Evolutionary conservation across 2,888 invertebrate species (phyloP).

Genomic region (Mallateleia sp.): DNA sequence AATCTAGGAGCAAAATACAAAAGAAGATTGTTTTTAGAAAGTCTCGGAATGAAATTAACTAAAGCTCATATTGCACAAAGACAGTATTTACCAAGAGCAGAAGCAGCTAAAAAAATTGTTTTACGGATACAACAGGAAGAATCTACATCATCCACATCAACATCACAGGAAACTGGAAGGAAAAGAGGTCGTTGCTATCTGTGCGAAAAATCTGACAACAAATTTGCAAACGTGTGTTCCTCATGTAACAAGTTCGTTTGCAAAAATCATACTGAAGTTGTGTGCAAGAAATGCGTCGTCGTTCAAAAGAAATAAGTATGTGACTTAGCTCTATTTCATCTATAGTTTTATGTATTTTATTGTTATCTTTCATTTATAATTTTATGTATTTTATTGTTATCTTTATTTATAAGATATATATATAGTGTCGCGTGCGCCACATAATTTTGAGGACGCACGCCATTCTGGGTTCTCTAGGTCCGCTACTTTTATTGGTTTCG

Average conservation of each 20-base stretch:
- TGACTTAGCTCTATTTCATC: too few species aligned
- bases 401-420: too few species aligned
- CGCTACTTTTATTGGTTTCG: too few species aligned
- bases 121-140: conserved; percentile 1
- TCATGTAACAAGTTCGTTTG: background rate
- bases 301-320: too few species aligned
- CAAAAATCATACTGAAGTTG: background rate
- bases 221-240: background rate
- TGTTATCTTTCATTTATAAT: too few species aligned
- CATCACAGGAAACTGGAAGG: background rate
- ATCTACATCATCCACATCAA: background rate
- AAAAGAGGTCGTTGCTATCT: conserved; percentile 12
- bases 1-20: conserved; percentile 6
- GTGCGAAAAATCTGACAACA: background rate
- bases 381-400: too few species aligned
- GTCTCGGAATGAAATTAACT: background rate
- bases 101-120: conserved; percentile 9
- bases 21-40: conserved; percentile 27
- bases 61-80: conserved; percentile 8
- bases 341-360: too few species aligned
- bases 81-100: background rate
- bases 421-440: too few species aligned
- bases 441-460: too few species aligned
- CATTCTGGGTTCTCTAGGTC: too few species aligned
- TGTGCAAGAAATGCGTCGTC: background rate